Evolutionary conservation across 2,113 vertebrate species (phyloP).

Genomic region (Conger conger): DNA sequence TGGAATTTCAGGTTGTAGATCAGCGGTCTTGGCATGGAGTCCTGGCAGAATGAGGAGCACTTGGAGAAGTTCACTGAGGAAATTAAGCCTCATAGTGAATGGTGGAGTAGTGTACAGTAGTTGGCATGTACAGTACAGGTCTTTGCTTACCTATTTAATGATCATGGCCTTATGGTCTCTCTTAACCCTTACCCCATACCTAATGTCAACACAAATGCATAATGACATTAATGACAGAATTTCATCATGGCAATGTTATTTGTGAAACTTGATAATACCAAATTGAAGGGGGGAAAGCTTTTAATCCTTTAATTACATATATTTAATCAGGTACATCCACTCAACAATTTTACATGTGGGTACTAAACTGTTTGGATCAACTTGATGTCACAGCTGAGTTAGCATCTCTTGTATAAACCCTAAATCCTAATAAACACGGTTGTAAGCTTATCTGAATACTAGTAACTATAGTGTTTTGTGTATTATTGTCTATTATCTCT

Average conservation of each 20-base stretch:
- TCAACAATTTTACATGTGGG: constrained; percentile 38
- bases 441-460: constrained; percentile 33
- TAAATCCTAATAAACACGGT: constrained; percentile 36
- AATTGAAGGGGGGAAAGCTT: constrained; percentile 33
- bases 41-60: neutral
- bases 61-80: constrained; percentile 1
- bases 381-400: constrained; percentile 50
- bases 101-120: neutral
- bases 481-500: no score
- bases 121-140: constrained; percentile 12
- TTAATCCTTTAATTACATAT: constrained; percentile 46
- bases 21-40: neutral
- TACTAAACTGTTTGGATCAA: constrained; percentile 38
- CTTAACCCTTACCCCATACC: no score
- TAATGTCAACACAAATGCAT: neutral
- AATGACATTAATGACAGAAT: neutral
- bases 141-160: no score
- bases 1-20: neutral
- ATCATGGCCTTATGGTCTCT: no score
- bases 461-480: no score
- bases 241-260: constrained; percentile 12
- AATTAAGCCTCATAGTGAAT: neutral
- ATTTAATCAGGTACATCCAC: constrained; percentile 41
- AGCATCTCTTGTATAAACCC: constrained; percentile 21
- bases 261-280: constrained; percentile 33